Percentiles rank a stretch among this genome's conserved stretches.
These are phyloP conservation scores for Tor tambroides DNA, from an alignment of 2,113 vertebrate species.

Conservation along the genomic window DNA sequence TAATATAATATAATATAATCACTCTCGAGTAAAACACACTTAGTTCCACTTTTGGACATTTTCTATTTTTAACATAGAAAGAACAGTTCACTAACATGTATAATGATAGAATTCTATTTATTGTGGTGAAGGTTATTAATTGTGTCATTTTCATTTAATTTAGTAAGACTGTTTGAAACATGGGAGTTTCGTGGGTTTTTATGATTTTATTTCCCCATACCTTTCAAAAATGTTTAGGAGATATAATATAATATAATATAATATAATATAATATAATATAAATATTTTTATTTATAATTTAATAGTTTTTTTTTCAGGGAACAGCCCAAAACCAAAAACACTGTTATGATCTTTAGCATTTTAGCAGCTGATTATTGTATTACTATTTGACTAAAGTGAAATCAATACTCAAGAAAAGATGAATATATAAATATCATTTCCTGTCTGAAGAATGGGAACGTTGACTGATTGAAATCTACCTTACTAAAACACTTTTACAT, in stretches of 20 bases:
- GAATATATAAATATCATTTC: not conserved
- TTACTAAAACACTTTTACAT: not conserved
- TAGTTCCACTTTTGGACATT: not conserved
- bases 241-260: not conserved
- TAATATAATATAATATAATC: not conserved
- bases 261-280: conserved; percentile 9
- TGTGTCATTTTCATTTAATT: too few relatives aligned
- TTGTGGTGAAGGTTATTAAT: not conserved
- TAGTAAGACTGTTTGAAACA: not conserved
- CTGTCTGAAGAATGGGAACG: not conserved
- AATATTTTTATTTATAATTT: not conserved
- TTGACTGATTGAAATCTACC: not conserved
- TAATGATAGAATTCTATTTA: not conserved
- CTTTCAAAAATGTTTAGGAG: too few relatives aligned
- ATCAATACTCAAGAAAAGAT: not conserved
- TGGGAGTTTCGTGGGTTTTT: not conserved
- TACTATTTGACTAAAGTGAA: not conserved
- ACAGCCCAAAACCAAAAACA: not conserved
- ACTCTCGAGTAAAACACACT: not conserved
- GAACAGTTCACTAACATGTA: not conserved
- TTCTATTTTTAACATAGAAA: not conserved
- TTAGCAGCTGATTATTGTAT: not conserved
- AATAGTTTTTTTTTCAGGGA: not conserved
- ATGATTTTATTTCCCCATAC: not conserved
- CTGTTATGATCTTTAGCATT: not conserved